Evolutionary conservation across 2,113 vertebrate species (phyloP).

Genomic region (Shinisaurus crocodilurus): DNA sequence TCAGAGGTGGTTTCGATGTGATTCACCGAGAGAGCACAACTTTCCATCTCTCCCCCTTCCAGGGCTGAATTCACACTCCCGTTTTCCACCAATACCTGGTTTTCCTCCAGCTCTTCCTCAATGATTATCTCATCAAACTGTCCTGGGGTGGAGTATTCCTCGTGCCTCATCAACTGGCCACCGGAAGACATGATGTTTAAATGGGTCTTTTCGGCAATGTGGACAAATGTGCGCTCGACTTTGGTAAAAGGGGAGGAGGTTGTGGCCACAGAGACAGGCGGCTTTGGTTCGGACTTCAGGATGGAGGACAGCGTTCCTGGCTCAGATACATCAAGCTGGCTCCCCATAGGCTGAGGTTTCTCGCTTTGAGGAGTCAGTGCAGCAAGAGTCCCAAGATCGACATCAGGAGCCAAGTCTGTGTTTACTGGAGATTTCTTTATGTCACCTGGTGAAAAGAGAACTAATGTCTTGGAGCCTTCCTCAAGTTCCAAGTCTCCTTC

Average conservation of each 20-base stretch:
- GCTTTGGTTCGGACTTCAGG: conserved; percentile 87
- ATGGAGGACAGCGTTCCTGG: conserved; percentile 87
- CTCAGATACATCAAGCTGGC: conserved; percentile 85
- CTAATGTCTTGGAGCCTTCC: conserved; percentile 94
- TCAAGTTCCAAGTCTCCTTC: conserved; percentile 92
- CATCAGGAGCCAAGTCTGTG: conserved; percentile 81
- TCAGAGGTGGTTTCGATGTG: conserved; percentile 59
- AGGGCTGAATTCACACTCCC: conserved; percentile 60
- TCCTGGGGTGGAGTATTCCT: conserved; percentile 72
- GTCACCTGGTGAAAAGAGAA: conserved; percentile 96
- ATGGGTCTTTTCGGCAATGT: conserved; percentile 95
- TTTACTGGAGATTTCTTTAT: conserved; percentile 88
- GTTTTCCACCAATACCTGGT: conserved; percentile 56
- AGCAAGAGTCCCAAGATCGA: conserved; percentile 84
- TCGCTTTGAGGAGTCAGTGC: conserved; percentile 82
- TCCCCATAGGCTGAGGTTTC: conserved; percentile 80
- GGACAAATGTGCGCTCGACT: conserved; percentile 95
- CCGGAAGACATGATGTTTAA: conserved; percentile 94
- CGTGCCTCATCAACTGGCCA: conserved; percentile 76
- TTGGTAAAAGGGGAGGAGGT: conserved; percentile 94
- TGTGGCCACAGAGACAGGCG: conserved; percentile 73
- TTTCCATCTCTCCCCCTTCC: conserved; percentile 67
- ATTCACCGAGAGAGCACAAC: conserved; percentile 54
- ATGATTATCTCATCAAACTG: conserved; percentile 70
- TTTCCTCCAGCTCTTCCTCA: conserved; percentile 68